phyloP scores from a whole-genome alignment of 2,888 invertebrate genomes.

The Agrochola circellaris region DNA sequence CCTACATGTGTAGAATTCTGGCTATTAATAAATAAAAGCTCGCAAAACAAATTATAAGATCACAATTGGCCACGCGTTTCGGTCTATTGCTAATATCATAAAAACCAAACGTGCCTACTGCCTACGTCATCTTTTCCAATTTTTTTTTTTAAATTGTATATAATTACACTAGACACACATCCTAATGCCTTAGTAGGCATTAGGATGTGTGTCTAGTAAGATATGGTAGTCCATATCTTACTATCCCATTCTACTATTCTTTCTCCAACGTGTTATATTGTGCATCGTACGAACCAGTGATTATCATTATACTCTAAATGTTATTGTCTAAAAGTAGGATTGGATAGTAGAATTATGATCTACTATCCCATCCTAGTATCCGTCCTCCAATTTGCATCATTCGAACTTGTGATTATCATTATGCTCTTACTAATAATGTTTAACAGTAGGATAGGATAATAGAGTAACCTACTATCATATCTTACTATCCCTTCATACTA shows the following conservation, averaged over 20 bases:
- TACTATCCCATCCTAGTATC: neutral
- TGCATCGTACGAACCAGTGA: neutral
- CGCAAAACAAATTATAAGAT: slow-evolving; percentile 3
- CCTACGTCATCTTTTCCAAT: neutral
- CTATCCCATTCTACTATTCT: neutral
- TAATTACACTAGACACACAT: neutral
- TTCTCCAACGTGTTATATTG: neutral
- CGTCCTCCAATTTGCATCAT: no score
- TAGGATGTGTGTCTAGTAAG: no score
- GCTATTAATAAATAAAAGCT: neutral
- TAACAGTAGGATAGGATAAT: no score
- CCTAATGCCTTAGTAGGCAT: no score
- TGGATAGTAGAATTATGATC: no score
- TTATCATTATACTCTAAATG: neutral
- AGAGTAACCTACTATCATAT: neutral
- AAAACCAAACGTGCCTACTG: neutral
- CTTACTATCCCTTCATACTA: neutral
- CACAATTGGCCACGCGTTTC: neutral
- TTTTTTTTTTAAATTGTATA: neutral
- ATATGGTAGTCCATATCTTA: no score
- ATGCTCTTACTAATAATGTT: no score
- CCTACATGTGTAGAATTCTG: neutral
- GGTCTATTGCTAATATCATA: neutral
- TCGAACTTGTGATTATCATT: no score
- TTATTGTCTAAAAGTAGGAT: neutral